phyloP scores from a whole-genome alignment of 2,888 invertebrate species.

The Halictus ligatus region DNA sequence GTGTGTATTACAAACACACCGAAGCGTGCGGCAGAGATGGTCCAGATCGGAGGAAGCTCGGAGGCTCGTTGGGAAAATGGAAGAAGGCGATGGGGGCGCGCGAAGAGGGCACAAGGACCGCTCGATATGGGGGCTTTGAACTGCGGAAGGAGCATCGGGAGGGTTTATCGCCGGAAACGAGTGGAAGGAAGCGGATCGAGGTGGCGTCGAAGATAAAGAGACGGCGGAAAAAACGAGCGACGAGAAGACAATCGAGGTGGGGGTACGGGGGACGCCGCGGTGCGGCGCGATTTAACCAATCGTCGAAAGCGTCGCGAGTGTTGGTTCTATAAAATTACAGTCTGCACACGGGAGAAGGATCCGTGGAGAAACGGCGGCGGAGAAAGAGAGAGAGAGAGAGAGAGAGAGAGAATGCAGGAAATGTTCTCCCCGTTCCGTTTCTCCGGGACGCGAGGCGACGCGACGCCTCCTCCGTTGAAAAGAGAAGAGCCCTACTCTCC shows the following conservation, averaged over 20 bases:
- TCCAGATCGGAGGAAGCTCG: background rate
- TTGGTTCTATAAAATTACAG: slow-evolving; percentile 69
- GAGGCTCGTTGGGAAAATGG: slow-evolving; percentile 3
- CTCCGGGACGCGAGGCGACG: background rate
- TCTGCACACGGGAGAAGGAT: slow-evolving; percentile 58
- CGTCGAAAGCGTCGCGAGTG: slow-evolving; percentile 68
- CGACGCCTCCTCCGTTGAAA: slow-evolving; percentile 25
- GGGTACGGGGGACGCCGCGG: background rate
- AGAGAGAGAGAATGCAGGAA: slow-evolving; percentile 49
- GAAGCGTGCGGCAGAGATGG: background rate
- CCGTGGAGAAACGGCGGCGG: slow-evolving; percentile 11
- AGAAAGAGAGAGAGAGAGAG: slow-evolving; percentile 21
- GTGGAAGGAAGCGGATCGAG: slow-evolving; percentile 39
- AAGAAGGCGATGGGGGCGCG: slow-evolving; percentile 20
- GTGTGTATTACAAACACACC: background rate
- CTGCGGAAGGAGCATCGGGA: slow-evolving; percentile 38
- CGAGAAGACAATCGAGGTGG: background rate
- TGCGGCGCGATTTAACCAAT: slow-evolving; percentile 61
- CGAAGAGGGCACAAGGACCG: slow-evolving; percentile 36
- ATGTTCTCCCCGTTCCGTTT: slow-evolving; percentile 42
- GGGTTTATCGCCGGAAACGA: slow-evolving; percentile 55
- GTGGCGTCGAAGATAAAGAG: slow-evolving; percentile 31
- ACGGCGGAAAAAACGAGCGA: background rate
- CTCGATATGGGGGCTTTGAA: slow-evolving; percentile 65
- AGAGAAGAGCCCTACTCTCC: slow-evolving; percentile 46